These are phyloP conservation scores for Semnornis frantzii DNA, from an alignment of 2,113 vertebrate species.

Conservation along the genomic window DNA sequence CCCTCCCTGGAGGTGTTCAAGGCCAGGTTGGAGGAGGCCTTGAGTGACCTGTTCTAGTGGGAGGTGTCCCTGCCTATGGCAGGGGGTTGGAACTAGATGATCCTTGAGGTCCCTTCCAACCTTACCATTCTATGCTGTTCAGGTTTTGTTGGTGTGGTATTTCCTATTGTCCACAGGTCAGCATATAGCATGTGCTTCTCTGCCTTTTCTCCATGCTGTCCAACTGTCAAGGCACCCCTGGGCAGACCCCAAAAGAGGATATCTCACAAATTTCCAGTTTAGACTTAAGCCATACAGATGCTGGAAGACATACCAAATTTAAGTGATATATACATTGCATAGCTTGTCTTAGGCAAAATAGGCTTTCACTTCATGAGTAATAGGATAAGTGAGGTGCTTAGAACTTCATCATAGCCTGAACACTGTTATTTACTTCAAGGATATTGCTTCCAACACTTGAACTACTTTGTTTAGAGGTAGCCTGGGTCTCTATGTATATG, in stretches of 20 bases:
- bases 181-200: too few species aligned
- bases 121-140: too few species aligned
- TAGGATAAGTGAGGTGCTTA: neutral
- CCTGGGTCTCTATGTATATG: neutral
- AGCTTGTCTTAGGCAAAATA: neutral
- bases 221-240: neutral
- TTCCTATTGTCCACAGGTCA: neutral
- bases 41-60: too few species aligned
- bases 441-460: neutral
- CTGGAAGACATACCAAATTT: neutral
- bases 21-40: too few species aligned
- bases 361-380: neutral
- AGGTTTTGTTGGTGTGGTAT: accelerated
- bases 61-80: too few species aligned
- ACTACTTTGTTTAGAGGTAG: neutral
- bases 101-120: too few species aligned
- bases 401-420: neutral
- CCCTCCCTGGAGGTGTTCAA: too few species aligned
- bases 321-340: neutral
- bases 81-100: too few species aligned
- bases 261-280: neutral
- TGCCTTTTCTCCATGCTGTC: neutral
- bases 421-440: neutral
- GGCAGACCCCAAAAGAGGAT: neutral
- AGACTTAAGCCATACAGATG: neutral